Percentiles rank a stretch among this genome's conserved stretches.
phyloP scores from a whole-genome alignment of 1,140 invertebrate genomes.

The Littorina saxatilis region DNA sequence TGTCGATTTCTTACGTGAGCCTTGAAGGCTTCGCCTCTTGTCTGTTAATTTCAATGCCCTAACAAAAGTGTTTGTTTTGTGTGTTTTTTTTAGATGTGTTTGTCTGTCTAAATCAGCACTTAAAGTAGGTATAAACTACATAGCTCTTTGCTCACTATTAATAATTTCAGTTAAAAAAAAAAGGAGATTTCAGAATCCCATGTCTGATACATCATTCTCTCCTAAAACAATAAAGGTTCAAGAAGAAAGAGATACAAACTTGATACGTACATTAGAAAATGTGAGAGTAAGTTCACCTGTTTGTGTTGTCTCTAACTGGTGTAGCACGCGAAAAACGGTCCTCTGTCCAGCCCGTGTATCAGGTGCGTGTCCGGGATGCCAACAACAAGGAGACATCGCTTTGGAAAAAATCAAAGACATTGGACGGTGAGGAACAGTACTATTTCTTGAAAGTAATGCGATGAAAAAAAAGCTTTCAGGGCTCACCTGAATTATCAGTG shows the following conservation, averaged over 20 bases:
- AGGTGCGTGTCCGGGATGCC: slow-evolving; percentile 35
- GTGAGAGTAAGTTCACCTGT: not conserved
- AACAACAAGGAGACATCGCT: slow-evolving; percentile 31
- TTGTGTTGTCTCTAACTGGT: too few relatives aligned
- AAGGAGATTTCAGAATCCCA: not conserved
- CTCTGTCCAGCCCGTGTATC: slow-evolving; percentile 32
- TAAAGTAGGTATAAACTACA: too few relatives aligned
- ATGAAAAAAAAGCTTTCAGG: not conserved
- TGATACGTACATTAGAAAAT: not conserved
- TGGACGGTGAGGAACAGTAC: not conserved
- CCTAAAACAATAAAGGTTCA: not conserved
- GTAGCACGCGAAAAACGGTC: not conserved
- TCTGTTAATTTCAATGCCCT: too few relatives aligned
- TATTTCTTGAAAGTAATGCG: not conserved
- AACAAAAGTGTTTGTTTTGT: too few relatives aligned
- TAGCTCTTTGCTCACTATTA: not conserved
- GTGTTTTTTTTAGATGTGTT: too few relatives aligned
- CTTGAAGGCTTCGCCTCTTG: too few relatives aligned
- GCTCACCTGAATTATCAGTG: too few relatives aligned
- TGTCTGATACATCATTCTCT: too few relatives aligned
- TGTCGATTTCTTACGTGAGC: too few relatives aligned
- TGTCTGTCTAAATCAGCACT: too few relatives aligned
- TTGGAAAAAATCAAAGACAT: not conserved
- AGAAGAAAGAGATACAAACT: not conserved
- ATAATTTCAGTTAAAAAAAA: not conserved